phyloP scores from a whole-genome alignment of 2,113 vertebrate genomes.

The Salvelinus namaycush region DNA sequence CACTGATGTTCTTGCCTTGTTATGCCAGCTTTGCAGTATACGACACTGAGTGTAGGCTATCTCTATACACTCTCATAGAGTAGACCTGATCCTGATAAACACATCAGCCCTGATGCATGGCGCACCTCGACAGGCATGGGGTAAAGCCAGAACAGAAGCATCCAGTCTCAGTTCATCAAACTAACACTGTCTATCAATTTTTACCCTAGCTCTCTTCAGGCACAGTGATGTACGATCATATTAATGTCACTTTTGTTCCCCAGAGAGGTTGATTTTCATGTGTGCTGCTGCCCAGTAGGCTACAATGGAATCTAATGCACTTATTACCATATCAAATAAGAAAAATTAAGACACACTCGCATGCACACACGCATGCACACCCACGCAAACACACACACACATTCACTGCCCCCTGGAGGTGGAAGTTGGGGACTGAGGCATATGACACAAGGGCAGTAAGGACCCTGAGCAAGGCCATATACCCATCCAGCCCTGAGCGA shows the following conservation, averaged over 20 bases:
- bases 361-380: background rate
- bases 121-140: background rate
- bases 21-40: too few species aligned
- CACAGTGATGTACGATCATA: background rate
- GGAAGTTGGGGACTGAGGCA: background rate
- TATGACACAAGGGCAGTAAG: too few species aligned
- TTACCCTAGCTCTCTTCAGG: constrained; percentile 31
- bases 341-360: background rate
- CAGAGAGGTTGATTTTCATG: too few species aligned
- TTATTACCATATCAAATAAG: background rate
- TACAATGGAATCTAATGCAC: too few species aligned
- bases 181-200: constrained; percentile 20
- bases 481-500: background rate
- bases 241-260: too few species aligned
- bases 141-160: background rate
- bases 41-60: too few species aligned
- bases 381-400: background rate
- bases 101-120: background rate
- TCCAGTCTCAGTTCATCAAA: background rate
- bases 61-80: too few species aligned
- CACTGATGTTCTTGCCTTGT: too few species aligned
- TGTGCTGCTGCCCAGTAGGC: too few species aligned
- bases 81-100: too few species aligned
- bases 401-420: background rate
- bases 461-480: too few species aligned